Evolutionary conservation across 2,888 invertebrate species (phyloP).

Genomic region (Synergus japonicus): DNA sequence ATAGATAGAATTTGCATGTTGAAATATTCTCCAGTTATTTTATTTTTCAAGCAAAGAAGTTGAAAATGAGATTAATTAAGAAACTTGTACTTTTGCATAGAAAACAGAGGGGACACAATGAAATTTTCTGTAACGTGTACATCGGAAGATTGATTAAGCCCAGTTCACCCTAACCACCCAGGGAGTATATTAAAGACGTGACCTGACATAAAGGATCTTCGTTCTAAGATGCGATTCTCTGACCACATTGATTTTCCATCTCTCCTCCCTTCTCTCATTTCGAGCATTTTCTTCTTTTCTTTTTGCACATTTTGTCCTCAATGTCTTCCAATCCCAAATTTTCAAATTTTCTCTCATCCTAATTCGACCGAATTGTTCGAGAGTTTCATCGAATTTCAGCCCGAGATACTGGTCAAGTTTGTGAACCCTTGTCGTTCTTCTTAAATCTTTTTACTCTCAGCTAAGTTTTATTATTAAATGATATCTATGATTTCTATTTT

Average conservation of each 20-base stretch:
- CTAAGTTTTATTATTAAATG: too few species aligned
- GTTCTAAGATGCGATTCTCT: constrained; percentile 56
- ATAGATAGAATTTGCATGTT: too few species aligned
- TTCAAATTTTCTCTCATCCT: constrained; percentile 38
- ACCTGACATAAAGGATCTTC: constrained; percentile 72
- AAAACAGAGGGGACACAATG: constrained; percentile 1
- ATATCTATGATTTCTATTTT: too few species aligned
- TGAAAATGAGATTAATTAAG: background rate
- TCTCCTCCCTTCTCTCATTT: constrained; percentile 14
- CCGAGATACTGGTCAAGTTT: too few species aligned
- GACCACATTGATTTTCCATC: constrained; percentile 59
- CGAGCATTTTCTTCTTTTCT: constrained; percentile 39
- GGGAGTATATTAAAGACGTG: constrained; percentile 74
- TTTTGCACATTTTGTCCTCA: constrained; percentile 30
- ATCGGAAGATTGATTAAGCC: constrained; percentile 70
- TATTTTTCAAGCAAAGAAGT: background rate
- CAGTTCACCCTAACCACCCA: constrained; percentile 51
- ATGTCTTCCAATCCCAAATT: background rate
- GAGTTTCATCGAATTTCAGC: too few species aligned
- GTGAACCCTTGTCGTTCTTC: too few species aligned
- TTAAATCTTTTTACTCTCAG: too few species aligned
- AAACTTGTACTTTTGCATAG: background rate
- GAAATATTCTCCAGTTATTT: background rate
- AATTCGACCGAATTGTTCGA: too few species aligned
- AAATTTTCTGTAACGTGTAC: constrained; percentile 27